phyloP scores from a whole-genome alignment of 2,888 invertebrate species.

The Amaurobius ferox region DNA sequence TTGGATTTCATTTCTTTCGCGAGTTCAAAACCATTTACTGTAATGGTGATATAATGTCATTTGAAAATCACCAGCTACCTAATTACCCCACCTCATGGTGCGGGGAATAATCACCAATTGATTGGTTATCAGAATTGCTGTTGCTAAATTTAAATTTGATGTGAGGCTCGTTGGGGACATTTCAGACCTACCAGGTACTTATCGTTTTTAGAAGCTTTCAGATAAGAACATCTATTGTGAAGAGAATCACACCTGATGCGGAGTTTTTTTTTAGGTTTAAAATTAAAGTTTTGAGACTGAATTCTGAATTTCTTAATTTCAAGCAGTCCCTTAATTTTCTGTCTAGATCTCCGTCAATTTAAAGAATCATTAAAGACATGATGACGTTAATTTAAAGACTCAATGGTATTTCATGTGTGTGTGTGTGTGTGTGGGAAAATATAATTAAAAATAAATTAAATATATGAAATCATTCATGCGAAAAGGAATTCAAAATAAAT shows the following conservation, averaged over 20 bases:
- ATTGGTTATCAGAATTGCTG: slow-evolving; percentile 24
- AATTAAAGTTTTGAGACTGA: background rate
- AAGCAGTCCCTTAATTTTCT: no score
- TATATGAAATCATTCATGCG: no score
- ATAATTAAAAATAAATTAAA: no score
- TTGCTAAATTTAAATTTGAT: slow-evolving; percentile 19
- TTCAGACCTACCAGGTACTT: background rate
- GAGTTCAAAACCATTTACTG: slow-evolving; percentile 25
- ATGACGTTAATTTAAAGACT: no score
- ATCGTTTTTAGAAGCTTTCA: background rate
- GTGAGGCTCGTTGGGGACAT: background rate
- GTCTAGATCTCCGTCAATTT: no score
- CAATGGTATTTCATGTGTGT: no score
- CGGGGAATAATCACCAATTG: slow-evolving; percentile 28
- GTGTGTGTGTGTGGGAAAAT: no score
- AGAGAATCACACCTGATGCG: background rate
- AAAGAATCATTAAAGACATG: no score
- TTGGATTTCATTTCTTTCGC: slow-evolving; percentile 13
- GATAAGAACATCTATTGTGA: background rate
- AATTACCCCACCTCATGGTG: slow-evolving; percentile 38
- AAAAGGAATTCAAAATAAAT: no score
- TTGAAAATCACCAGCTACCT: slow-evolving; percentile 20
- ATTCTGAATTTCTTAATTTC: background rate
- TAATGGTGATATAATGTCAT: slow-evolving; percentile 40
- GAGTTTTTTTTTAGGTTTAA: background rate